These are phyloP conservation scores for Poeciliopsis occidentalis DNA, from an alignment of 2,113 vertebrate species.

Conservation along the genomic window DNA sequence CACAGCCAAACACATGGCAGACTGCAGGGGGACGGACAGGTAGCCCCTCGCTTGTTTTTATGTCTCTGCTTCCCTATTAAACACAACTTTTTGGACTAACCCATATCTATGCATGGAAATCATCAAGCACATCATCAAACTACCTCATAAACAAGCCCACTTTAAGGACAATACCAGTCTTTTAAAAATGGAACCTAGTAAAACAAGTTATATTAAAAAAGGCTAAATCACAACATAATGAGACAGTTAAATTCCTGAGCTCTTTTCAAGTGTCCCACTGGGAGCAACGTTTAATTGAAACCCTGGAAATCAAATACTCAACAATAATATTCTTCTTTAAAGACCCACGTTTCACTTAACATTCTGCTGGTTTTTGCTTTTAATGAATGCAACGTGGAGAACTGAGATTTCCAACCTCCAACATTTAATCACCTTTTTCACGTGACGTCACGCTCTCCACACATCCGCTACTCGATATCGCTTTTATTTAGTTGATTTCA, in stretches of 20 bases:
- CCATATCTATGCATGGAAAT: conserved; percentile 39
- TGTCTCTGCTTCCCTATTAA: conserved; percentile 4
- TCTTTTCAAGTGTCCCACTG: conserved; percentile 38
- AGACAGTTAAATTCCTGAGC: conserved; percentile 20
- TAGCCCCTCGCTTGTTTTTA: conserved; percentile 36
- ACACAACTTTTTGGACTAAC: conserved; percentile 20
- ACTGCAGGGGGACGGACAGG: conserved; percentile 42
- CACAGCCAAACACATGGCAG: conserved; percentile 54
- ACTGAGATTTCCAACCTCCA: neutral
- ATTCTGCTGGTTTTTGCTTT: neutral
- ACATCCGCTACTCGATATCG: too few species aligned
- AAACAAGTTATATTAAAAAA: conserved; percentile 27
- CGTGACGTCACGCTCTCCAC: too few species aligned
- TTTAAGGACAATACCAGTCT: conserved; percentile 14
- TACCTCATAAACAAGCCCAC: conserved; percentile 45
- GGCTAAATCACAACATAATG: conserved; percentile 25
- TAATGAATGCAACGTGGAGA: neutral
- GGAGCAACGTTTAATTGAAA: conserved; percentile 12
- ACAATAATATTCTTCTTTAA: neutral
- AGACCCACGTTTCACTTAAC: neutral
- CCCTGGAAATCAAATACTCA: too few species aligned
- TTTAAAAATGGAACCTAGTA: conserved; percentile 29
- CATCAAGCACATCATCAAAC: conserved; percentile 53
- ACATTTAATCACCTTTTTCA: neutral
- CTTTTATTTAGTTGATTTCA: too few species aligned